Percentiles rank a stretch among this genome's conserved stretches.
These are phyloP conservation scores for Strigamia transsilvanica DNA, from an alignment of 2,888 invertebrate genomes.

Conservation along the genomic window DNA sequence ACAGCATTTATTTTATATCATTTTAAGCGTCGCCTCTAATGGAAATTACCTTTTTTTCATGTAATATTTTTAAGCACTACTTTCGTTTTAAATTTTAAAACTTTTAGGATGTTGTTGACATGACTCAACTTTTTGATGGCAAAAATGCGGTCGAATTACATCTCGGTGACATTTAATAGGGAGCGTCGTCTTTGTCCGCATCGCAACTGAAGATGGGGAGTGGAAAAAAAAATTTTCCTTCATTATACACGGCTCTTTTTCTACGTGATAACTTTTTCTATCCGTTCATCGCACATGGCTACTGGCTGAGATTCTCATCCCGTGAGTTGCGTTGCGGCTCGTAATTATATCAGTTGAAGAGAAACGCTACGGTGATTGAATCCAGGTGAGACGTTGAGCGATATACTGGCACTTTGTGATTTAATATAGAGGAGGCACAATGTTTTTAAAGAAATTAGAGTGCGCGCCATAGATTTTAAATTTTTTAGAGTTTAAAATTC, in stretches of 20 bases:
- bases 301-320: slow-evolving; percentile 30
- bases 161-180: slow-evolving; percentile 39
- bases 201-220: background rate
- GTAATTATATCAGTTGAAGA: slow-evolving; percentile 30
- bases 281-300: slow-evolving; percentile 6
- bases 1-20: too few relatives aligned
- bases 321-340: slow-evolving; percentile 33
- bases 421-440: background rate
- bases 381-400: slow-evolving; percentile 37
- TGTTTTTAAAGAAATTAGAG: background rate
- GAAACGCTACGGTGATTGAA: slow-evolving; percentile 17
- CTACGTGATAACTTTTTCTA: slow-evolving; percentile 10
- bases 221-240: background rate
- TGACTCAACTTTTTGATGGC: background rate
- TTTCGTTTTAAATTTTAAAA: background rate
- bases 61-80: too few relatives aligned
- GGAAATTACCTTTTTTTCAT: too few relatives aligned
- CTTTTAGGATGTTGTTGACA: background rate
- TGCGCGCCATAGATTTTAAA: background rate
- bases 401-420: background rate
- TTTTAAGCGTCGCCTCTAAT: too few relatives aligned
- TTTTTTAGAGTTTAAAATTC: too few relatives aligned
- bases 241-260: slow-evolving; percentile 23
- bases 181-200: background rate
- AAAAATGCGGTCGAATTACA: slow-evolving; percentile 1